A percentile compares a stretch with the other conserved stretches of the same genome.
Conservation (phyloP, 2,797 vertebrate genomes). For the Notolabrus celidotus region DNA sequence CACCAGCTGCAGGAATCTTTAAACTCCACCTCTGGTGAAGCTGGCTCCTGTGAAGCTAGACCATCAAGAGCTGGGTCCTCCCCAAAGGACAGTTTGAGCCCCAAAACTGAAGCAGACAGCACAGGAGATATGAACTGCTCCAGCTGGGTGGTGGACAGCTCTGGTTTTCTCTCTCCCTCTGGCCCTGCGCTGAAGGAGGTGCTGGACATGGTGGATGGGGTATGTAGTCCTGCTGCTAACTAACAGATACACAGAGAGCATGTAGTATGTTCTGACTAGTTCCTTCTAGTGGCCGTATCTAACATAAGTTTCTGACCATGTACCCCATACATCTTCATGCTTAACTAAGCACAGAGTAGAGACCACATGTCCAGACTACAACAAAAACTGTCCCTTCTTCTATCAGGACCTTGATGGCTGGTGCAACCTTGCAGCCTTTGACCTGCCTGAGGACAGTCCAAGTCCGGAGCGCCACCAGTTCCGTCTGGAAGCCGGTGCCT, state of each 20-base stretch:
- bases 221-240: too few species aligned
- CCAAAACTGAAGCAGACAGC: conserved; percentile 59
- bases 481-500: conserved; percentile 91
- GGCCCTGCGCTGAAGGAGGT: conserved; percentile 90
- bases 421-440: conserved; percentile 94
- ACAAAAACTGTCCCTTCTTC: conserved; percentile 1
- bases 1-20: conserved; percentile 53
- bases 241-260: too few species aligned
- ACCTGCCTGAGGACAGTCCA: conserved; percentile 89
- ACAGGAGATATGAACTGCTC: conserved; percentile 73
- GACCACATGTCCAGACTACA: neutral
- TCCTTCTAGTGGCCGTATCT: neutral
- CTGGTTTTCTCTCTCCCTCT: conserved; percentile 89
- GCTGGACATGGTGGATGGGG: conserved; percentile 95
- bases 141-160: conserved; percentile 93
- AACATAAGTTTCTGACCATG: neutral
- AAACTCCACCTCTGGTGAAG: conserved; percentile 13
- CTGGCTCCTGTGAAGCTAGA: conserved; percentile 30
- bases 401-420: conserved; percentile 92
- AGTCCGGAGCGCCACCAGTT: conserved; percentile 89
- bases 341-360: neutral
- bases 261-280: neutral
- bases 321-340: neutral
- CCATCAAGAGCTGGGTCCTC: conserved; percentile 51
- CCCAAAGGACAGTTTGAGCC: conserved; percentile 68